Conservation (phyloP, 2,797 vertebrate species). For the Garrulus glandarius region DNA sequence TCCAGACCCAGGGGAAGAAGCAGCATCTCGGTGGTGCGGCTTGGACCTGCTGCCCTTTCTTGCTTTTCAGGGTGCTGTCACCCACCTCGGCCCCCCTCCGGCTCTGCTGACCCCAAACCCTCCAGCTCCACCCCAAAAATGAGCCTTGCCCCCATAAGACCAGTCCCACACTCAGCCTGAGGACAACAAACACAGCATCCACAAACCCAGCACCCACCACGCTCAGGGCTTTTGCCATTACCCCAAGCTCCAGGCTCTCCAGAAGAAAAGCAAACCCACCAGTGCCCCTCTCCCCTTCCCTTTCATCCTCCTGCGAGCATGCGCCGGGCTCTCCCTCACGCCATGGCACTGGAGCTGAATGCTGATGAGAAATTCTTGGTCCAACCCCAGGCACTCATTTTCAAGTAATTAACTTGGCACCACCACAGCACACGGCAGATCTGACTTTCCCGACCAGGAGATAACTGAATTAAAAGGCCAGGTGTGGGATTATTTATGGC, state of each 20-base stretch:
- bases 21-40: neutral
- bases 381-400: constrained; percentile 66
- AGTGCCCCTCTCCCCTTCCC: neutral
- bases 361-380: constrained; percentile 65
- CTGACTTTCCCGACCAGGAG: constrained; percentile 41
- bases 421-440: constrained; percentile 42
- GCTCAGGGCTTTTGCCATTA: neutral
- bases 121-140: fast-evolving
- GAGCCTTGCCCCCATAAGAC: fast-evolving
- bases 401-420: constrained; percentile 69
- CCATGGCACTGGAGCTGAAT: constrained; percentile 40
- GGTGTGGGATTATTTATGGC: constrained; percentile 61
- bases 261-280: neutral
- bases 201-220: neutral
- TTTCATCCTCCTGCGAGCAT: neutral
- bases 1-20: neutral
- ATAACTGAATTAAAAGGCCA: constrained; percentile 66
- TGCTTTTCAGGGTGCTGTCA: neutral
- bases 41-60: neutral
- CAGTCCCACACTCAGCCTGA: fast-evolving
- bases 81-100: no score
- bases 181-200: no score
- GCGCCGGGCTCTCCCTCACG: neutral
- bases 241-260: neutral
- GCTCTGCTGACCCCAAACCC: neutral